Percentiles rank a stretch among this genome's conserved stretches.
phyloP scores from a whole-genome alignment of 2,113 vertebrate genomes.

The Neolamprologus sp. region DNA sequence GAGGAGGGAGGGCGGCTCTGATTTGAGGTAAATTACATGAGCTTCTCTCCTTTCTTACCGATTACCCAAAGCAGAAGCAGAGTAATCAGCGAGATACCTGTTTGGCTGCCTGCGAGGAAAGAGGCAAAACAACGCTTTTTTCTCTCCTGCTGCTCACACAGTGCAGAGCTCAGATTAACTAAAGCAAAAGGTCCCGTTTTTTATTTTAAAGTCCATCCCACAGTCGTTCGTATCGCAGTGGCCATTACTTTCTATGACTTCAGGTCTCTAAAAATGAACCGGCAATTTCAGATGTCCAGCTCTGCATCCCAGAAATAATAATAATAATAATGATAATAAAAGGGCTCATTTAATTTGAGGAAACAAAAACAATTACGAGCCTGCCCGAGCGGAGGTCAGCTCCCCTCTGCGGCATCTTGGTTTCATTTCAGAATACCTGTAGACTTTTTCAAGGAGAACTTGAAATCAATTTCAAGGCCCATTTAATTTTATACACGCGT shows the following conservation, averaged over 20 bases:
- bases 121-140: not conserved
- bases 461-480: constrained; percentile 70
- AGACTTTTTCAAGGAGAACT: constrained; percentile 54
- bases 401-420: not conserved
- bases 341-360: constrained; percentile 48
- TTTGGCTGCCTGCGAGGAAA: constrained; percentile 21
- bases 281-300: not conserved
- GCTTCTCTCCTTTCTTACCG: constrained; percentile 20
- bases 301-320: constrained; percentile 20
- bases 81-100: constrained; percentile 41
- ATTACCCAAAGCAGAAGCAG: constrained; percentile 23
- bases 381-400: constrained; percentile 35
- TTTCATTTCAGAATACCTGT: constrained; percentile 38
- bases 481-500: constrained; percentile 60
- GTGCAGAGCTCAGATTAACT: constrained; percentile 12
- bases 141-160: not conserved
- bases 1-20: not conserved
- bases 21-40: constrained; percentile 49
- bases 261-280: constrained; percentile 22
- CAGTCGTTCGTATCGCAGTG: not conserved
- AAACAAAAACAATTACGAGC: constrained; percentile 55
- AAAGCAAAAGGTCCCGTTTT: not conserved
- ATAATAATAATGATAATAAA: not conserved
- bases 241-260: constrained; percentile 26
- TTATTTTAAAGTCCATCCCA: constrained; percentile 5